Evolutionary conservation across 2,113 vertebrate genomes (phyloP), one percentile per base, ranked within the genome.

Genomic region (Cranoglanis bouderius): DNA sequence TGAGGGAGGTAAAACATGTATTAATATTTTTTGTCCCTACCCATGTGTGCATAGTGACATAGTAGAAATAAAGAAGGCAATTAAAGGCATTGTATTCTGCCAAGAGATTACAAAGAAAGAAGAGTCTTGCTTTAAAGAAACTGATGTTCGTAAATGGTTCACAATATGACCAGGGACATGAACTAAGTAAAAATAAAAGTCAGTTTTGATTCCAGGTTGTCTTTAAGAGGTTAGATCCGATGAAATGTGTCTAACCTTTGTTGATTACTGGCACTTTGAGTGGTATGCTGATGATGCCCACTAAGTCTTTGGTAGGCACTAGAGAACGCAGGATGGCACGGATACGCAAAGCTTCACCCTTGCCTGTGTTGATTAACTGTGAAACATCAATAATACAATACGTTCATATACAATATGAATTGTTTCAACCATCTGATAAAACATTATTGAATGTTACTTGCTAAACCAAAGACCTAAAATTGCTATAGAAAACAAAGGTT

Each of bases 201-300:
- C 29, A 18, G 32, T 7, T 19, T 77, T 4, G 9, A 26, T 46
- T 75, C 26, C 10, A 43, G 18, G 21, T 43, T 10, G 8, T 29
- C 9, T 46, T 77, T 24, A 46, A 74, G 8, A 43, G 24, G 24
- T 77, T 70, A 70, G 19, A 14, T 77, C 24, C 0, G 16, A 46
- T 26, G 5, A 70, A 63, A 14, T 21, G 24, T n/a, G 4, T 67
- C 91, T 78, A 96, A 99, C 98, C 98, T 98, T 98, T 98, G 92
- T 97, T 97, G 77, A 98, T 93, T n/a, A 96, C 94, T 3, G 98
- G 98, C 90, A 97, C 94, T 87, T 97, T 98, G 86, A 99, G 94
- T 35, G 98, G 97, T 92, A 99, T 99, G 92, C 98, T 99, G 95
- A 99, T 98, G 93, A 97, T 95, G 35, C 98, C 98, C 86, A 99